phyloP scores from a whole-genome alignment of 2,888 invertebrate species.

The Temnothorax ravouxi region DNA sequence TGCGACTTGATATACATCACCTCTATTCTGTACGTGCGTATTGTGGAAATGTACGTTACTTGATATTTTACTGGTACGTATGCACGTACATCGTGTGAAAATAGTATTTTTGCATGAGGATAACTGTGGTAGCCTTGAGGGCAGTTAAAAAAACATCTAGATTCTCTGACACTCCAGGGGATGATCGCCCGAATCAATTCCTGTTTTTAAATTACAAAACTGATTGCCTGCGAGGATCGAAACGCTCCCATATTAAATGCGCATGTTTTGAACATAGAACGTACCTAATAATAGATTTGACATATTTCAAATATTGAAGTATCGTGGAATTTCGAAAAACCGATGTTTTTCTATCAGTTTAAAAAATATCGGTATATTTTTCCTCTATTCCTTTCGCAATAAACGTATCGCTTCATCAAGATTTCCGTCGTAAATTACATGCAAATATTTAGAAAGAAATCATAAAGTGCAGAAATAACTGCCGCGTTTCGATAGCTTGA shows the following conservation, averaged over 20 bases:
- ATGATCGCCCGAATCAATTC: slow-evolving; percentile 53
- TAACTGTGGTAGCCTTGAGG: slow-evolving; percentile 41
- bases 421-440: slow-evolving; percentile 10
- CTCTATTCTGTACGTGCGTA: slow-evolving; percentile 36
- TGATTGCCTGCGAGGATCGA: slow-evolving; percentile 36
- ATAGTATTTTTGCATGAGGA: slow-evolving; percentile 53
- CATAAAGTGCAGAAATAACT: not conserved
- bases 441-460: slow-evolving; percentile 20
- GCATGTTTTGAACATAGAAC: not conserved
- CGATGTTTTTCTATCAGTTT: not conserved
- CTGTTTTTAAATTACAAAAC: slow-evolving; percentile 57
- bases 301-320: not conserved
- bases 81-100: slow-evolving; percentile 42
- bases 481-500: slow-evolving; percentile 1
- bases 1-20: slow-evolving; percentile 41
- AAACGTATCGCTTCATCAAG: not conserved
- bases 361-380: slow-evolving; percentile 5
- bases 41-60: slow-evolving; percentile 43
- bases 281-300: slow-evolving; percentile 6
- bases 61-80: slow-evolving; percentile 46
- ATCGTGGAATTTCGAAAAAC: not conserved
- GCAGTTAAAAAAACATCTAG: slow-evolving; percentile 37
- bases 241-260: not conserved
- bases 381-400: not conserved
- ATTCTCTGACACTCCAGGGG: slow-evolving; percentile 49